Evolutionary conservation across 2,888 invertebrate species (phyloP), one percentile per base, ranked within the genome.

Genomic region (Lagria hirta): DNA sequence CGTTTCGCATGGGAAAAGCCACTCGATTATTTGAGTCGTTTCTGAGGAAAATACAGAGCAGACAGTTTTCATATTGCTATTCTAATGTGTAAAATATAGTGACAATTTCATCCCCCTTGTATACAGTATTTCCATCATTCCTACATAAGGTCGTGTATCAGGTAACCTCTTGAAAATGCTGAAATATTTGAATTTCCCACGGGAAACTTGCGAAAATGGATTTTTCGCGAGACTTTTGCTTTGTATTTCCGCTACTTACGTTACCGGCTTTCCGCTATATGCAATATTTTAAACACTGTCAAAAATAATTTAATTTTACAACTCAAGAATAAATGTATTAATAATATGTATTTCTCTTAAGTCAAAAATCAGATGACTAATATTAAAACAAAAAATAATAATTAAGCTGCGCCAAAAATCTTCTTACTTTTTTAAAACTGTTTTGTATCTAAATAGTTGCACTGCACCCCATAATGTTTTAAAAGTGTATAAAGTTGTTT

Each of bases 141-240:
- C 53, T 51, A 51, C 57, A 53, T 56, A 52, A 53, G 52, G 54
- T 53, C 47, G 55, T 60, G 60, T 65, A 64, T 66, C 62, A 64
- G 64, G 64, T 65, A 64, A 63, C 66, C 62, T 60, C 54, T 51
- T 55, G 54, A 57, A 62, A 62, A 62, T 64, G 58, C 60, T 60
- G 61, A 64, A 66, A 66, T 66, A 65, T 67, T 64, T 61, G 64
- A 67, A 69, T 69, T 69, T 69, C 69, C 69, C 68, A 56, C 47
- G 65, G 64, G 65, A 62, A 51, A 48, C 47, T 29, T 43, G 49
- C 53, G 63, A 65, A 60, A 68, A 68, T 65, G 64, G 64, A 65
- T 62, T 65, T 63, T 62, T 57, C 57, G 47, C 50, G 54, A 53
- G 55, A 55, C 58, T 57, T 51, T 44, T 57, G 59, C 57, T 56